These are phyloP conservation scores for Ictidomys tridecemlineatus DNA, from an alignment of 2,113 vertebrate species.

Conservation along the genomic window DNA sequence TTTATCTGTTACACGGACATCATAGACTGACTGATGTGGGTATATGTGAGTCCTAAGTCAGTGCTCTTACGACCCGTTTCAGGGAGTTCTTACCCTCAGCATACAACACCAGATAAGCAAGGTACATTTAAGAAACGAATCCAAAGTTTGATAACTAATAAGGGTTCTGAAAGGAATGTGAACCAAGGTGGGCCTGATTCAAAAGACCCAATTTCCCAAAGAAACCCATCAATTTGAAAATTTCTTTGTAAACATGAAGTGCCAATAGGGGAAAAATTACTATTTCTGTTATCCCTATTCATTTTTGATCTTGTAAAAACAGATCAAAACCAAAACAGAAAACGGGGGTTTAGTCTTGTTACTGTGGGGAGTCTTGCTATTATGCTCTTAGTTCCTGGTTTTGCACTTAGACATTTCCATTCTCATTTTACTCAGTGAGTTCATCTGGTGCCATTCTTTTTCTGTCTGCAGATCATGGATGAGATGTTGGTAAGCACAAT, in stretches of 20 bases:
- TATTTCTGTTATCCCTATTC: not conserved
- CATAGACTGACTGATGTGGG: too few relatives aligned
- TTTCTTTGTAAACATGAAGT: not conserved
- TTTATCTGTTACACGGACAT: too few relatives aligned
- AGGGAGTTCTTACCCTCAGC: not conserved
- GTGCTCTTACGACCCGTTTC: not conserved
- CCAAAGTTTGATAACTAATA: not conserved
- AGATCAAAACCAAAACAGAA: not conserved
- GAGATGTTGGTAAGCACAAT: conserved; percentile 28
- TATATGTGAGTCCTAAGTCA: not conserved
- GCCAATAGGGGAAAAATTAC: not conserved
- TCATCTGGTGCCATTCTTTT: not conserved
- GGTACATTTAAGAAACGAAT: not conserved
- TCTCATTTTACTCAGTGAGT: not conserved
- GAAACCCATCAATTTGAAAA: not conserved
- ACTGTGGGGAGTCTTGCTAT: not conserved
- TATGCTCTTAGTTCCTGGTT: not conserved
- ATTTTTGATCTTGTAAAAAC: not conserved
- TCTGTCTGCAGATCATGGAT: not conserved
- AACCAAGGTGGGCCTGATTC: not conserved
- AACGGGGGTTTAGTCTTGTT: not conserved
- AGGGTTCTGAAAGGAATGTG: not conserved
- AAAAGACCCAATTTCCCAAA: not conserved
- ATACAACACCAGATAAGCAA: not conserved
- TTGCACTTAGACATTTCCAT: not conserved